Evolutionary conservation across 2,888 invertebrate species (phyloP), one percentile per base, ranked within the genome.

Genomic region (Leptinotarsa peninsularis): DNA sequence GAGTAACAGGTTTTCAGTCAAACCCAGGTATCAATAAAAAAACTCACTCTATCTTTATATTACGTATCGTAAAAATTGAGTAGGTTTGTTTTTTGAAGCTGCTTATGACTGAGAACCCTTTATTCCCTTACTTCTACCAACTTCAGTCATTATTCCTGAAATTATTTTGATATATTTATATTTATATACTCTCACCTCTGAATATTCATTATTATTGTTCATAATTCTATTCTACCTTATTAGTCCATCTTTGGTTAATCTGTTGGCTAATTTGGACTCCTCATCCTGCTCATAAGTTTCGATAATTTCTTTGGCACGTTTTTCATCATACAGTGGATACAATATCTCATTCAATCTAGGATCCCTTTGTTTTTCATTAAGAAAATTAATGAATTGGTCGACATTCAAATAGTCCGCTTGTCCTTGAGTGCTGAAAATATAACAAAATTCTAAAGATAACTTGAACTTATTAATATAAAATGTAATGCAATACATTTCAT

Each of bases 321-420:
- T 97, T 84, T 96, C 96, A 85, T 99, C 98, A 86, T 98, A 99
- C 77, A 98, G 91, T 3, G 99, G 99, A 89, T 97, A 99, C 70
- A 99, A 91, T 88, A 99, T 99, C 91, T 99, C 99, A 90, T 99
- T 99, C 80, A 99, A 92, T 50, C 99, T 93, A 4, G 99, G 99
- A 90, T 99, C 99, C 75, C 99, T 92, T 89, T 99, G 99, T 88
- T 98, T 98, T 88, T 98, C 98, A 87, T 98, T 98, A 86, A 98
- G 90, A 89, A 98, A 98, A 85, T 94, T 94, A 72, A 98, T 95
- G 84, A 98, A 93, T 88, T 97, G 97, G 2, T 94, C 94, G 83
- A 96, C 86, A 84, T 93, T 94, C 82, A 98, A 96, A 78, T 93
- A 94, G 82, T 97, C 96, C 15, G 94, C 93, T 89, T 96, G 97